Percentiles rank a stretch among this genome's conserved stretches.
Evolutionary conservation across 2,888 invertebrate genomes (phyloP).

Genomic region (Xanthorhoe designata): DNA sequence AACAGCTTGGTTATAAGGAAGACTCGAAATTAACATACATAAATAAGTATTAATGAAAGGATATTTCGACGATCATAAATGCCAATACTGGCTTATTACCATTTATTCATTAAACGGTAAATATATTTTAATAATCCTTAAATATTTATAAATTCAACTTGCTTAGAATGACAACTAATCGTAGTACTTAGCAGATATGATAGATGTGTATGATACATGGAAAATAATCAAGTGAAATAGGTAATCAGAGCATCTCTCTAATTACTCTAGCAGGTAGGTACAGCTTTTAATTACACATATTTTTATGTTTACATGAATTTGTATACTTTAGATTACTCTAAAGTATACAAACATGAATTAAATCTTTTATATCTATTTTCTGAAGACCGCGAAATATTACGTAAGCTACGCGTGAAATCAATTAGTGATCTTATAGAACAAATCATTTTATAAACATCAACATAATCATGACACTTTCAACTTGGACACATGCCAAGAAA

Average conservation of each 20-base stretch:
- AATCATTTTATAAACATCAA: constrained; percentile 40
- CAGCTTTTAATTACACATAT: no score
- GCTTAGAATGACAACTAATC: no score
- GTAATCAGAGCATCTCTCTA: no score
- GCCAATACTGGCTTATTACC: constrained; percentile 20
- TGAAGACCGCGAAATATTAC: constrained; percentile 28
- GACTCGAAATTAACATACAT: constrained; percentile 55
- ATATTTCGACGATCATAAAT: constrained; percentile 26
- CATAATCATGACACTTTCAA: constrained; percentile 42
- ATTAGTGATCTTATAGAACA: constrained; percentile 26
- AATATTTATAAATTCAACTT: no score
- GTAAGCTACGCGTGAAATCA: constrained; percentile 22
- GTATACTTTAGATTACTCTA: no score
- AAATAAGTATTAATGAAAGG: constrained; percentile 39
- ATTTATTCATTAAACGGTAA: background rate
- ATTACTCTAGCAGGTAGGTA: no score
- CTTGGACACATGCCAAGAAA: constrained; percentile 55
- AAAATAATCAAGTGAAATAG: no score
- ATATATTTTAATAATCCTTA: no score
- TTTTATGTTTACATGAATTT: no score
- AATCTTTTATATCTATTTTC: constrained; percentile 31
- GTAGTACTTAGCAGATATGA: no score
- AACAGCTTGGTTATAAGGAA: constrained; percentile 68
- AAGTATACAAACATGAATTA: background rate
- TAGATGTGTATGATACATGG: no score